Percentiles rank a stretch among this genome's conserved stretches.
Conservation (phyloP, 2,797 vertebrate species). For the Pelobates cultripes region DNA sequence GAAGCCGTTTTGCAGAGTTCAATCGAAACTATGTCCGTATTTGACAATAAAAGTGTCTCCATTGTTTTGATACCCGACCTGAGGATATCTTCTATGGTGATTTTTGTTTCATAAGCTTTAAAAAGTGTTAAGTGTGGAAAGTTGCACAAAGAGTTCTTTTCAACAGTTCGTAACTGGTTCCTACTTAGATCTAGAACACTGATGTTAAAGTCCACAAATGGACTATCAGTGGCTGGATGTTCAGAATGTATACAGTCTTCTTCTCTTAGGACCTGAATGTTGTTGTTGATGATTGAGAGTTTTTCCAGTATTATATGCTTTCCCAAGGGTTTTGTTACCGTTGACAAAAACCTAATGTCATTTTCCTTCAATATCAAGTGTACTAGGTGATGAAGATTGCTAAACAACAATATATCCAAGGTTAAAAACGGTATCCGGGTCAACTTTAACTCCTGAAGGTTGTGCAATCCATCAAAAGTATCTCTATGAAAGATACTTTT, state of each 20-base stretch:
- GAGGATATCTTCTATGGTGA: background rate
- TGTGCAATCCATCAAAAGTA: background rate
- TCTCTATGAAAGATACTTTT: background rate
- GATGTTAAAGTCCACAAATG: slow-evolving; percentile 3
- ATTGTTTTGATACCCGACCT: background rate
- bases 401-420: background rate
- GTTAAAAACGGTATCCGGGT: background rate
- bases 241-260: background rate
- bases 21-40: background rate
- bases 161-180: background rate
- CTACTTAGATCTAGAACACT: background rate
- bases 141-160: slow-evolving; percentile 15
- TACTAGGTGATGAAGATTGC: background rate
- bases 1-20: background rate
- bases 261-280: background rate
- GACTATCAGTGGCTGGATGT: background rate
- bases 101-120: background rate
- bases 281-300: slow-evolving; percentile 10
- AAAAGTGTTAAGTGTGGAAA: slow-evolving; percentile 6
- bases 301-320: background rate
- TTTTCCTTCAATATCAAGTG: slow-evolving; percentile 2
- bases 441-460: background rate
- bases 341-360: background rate
- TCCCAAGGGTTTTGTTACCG: background rate
- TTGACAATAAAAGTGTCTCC: background rate